Percentiles rank a stretch among this genome's conserved stretches.
Evolutionary conservation across 2,888 invertebrate genomes (phyloP).

Genomic region (Panopea generosa): DNA sequence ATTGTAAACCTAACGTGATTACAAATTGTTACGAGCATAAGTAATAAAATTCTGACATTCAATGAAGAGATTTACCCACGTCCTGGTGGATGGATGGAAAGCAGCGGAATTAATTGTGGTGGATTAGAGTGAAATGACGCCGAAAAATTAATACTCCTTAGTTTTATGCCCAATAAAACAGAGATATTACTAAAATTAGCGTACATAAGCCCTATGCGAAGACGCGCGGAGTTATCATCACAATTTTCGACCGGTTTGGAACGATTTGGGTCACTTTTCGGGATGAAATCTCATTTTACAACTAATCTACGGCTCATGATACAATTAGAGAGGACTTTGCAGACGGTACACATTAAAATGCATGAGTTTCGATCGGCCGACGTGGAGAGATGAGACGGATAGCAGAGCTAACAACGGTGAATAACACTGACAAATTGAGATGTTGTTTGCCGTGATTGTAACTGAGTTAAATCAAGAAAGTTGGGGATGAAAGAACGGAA

Average conservation of each 20-base stretch:
- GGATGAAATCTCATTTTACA: conserved; percentile 54
- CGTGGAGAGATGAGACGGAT: neutral
- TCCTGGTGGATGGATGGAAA: neutral
- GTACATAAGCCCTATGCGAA: conserved; percentile 46
- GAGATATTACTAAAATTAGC: conserved; percentile 51
- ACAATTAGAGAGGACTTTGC: conserved; percentile 60
- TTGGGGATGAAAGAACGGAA: too few species aligned
- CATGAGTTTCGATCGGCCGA: conserved; percentile 57
- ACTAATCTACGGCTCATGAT: conserved; percentile 53
- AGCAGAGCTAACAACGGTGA: too few species aligned
- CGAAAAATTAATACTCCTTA: conserved; percentile 67
- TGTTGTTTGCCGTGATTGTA: too few species aligned
- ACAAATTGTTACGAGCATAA: conserved; percentile 13
- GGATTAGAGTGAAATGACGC: conserved; percentile 62
- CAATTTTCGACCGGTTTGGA: conserved; percentile 33
- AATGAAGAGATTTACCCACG: neutral
- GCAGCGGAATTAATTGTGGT: conserved; percentile 50
- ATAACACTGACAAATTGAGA: too few species aligned
- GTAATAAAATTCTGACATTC: conserved; percentile 21
- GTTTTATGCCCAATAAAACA: conserved; percentile 64
- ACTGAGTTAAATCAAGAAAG: too few species aligned
- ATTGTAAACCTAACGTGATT: conserved; percentile 25
- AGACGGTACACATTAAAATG: conserved; percentile 57
- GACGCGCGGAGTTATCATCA: conserved; percentile 39
- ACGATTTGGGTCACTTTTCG: conserved; percentile 62